These are phyloP conservation scores for Linurgus olivaceus DNA, from an alignment of 2,797 vertebrate species.

Conservation along the genomic window DNA sequence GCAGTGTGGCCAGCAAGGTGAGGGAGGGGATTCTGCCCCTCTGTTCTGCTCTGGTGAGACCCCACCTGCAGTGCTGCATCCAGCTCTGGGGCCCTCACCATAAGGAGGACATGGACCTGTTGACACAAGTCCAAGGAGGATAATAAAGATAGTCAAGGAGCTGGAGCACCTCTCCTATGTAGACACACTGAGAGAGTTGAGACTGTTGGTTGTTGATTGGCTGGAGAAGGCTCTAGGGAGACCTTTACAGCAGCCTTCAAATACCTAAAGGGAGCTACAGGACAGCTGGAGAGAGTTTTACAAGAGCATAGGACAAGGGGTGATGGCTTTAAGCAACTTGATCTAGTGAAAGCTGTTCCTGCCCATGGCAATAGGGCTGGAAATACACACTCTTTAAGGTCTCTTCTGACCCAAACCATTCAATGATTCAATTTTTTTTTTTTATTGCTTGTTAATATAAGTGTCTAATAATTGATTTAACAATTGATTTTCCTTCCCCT, in stretches of 20 bases:
- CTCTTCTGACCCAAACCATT: background rate
- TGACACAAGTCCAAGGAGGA: too few species aligned
- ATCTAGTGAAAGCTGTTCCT: background rate
- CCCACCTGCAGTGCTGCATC: background rate
- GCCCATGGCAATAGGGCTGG: rapidly evolving
- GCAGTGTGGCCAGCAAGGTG: rapidly evolving
- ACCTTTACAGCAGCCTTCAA: background rate
- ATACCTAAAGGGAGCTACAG: background rate
- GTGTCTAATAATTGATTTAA: background rate
- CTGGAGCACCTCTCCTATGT: background rate
- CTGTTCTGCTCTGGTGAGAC: background rate
- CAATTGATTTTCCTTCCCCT: background rate
- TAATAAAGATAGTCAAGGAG: background rate
- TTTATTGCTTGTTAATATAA: background rate
- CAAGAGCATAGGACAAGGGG: background rate
- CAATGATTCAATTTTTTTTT: background rate
- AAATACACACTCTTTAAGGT: background rate
- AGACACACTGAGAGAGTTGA: background rate
- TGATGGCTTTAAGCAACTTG: background rate
- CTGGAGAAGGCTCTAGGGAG: background rate
- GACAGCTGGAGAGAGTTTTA: background rate
- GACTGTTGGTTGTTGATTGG: background rate
- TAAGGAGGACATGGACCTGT: too few species aligned
- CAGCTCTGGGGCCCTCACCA: background rate
- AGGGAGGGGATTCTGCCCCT: background rate